Percentiles rank a stretch among this genome's conserved stretches.
phyloP scores from a whole-genome alignment of 2,113 vertebrate species.

The Conger conger region DNA sequence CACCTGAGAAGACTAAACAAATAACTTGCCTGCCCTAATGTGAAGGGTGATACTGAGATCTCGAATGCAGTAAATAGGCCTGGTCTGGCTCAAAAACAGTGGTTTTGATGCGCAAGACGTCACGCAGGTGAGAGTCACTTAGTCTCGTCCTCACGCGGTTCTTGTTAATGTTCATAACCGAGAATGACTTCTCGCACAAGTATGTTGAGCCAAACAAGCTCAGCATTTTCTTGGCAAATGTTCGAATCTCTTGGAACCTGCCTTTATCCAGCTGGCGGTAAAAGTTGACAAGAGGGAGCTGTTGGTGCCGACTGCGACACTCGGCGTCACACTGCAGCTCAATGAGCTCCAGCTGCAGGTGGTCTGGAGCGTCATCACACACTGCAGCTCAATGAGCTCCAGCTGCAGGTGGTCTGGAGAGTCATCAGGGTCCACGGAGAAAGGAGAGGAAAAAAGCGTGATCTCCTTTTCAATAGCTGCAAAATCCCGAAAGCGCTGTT shows the following conservation, averaged over 20 bases:
- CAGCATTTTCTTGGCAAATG: background rate
- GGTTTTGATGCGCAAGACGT: background rate
- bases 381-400: no score
- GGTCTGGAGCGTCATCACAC: constrained; percentile 16
- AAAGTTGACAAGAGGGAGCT: constrained; percentile 8
- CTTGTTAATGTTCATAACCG: background rate
- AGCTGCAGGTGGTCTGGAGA: no score
- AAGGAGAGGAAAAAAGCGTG: constrained; percentile 29
- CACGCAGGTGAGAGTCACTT: background rate
- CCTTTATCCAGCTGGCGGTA: constrained; percentile 3
- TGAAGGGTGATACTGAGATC: no score
- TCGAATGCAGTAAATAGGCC: background rate
- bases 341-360: constrained; percentile 42
- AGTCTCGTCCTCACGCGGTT: no score
- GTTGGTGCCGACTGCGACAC: constrained; percentile 7
- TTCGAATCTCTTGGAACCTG: background rate
- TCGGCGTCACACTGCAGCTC: constrained; percentile 30
- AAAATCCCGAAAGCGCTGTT: constrained; percentile 35
- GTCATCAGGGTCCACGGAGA: constrained; percentile 26
- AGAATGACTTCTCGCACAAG: background rate
- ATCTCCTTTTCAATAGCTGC: constrained; percentile 39
- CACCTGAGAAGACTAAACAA: no score
- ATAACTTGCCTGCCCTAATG: no score
- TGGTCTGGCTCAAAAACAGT: background rate
- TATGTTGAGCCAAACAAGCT: constrained; percentile 4